Evolutionary conservation across 2,888 invertebrate genomes (phyloP).

Genomic region (Resseliella maxima): DNA sequence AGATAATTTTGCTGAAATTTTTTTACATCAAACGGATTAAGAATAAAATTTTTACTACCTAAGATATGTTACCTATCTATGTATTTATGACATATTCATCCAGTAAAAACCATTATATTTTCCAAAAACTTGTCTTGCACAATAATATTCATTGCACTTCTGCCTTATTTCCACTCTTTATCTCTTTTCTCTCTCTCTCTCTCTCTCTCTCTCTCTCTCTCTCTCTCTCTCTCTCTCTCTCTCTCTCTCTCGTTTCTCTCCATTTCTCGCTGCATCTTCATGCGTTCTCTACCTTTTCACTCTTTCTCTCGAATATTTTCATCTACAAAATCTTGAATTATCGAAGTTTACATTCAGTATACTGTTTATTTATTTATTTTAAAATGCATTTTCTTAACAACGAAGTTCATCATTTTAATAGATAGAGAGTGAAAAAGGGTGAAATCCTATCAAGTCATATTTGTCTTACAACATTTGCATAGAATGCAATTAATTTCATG

Average conservation of each 20-base stretch:
- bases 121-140: too few species aligned
- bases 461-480: not conserved
- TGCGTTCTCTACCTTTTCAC: too few species aligned
- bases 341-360: too few species aligned
- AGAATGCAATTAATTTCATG: not conserved
- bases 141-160: too few species aligned
- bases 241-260: too few species aligned
- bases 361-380: not conserved
- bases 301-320: too few species aligned
- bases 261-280: too few species aligned
- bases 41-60: not conserved
- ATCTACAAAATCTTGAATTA: too few species aligned
- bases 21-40: too few species aligned
- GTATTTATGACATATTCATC: not conserved
- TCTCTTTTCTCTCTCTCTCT: not conserved
- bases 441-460: not conserved
- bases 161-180: not conserved
- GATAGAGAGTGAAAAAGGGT: not conserved
- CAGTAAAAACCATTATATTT: not conserved
- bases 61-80: not conserved
- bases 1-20: not conserved
- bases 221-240: too few species aligned
- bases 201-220: too few species aligned
- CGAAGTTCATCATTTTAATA: not conserved
- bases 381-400: not conserved